Evolutionary conservation across 2,113 vertebrate genomes (phyloP).

Genomic region (Macquaria ambigua): DNA sequence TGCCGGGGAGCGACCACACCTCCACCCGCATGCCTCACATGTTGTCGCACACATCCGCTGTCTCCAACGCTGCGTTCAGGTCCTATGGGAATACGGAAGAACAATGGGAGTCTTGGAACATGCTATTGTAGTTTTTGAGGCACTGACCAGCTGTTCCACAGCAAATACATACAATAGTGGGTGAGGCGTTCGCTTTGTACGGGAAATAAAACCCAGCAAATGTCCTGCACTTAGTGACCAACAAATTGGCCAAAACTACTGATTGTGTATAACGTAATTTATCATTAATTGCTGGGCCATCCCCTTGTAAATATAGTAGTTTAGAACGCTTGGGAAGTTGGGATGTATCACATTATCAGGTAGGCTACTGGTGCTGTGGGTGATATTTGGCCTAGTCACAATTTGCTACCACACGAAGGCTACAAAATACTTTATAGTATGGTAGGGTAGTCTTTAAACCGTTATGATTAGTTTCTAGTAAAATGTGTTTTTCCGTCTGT

Average conservation of each 20-base stretch:
- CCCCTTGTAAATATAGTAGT: background rate
- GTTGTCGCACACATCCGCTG: conserved; percentile 43
- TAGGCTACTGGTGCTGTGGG: background rate
- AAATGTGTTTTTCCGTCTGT: too few species aligned
- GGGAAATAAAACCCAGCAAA: background rate
- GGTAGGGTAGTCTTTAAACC: too few species aligned
- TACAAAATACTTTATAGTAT: background rate
- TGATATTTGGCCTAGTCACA: too few species aligned
- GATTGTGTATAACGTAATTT: background rate
- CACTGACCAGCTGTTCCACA: background rate
- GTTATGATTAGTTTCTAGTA: too few species aligned
- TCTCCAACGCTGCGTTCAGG: conserved; percentile 9
- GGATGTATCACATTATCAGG: too few species aligned
- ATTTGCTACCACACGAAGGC: background rate
- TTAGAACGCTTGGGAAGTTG: too few species aligned
- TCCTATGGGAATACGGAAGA: background rate
- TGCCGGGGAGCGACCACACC: conserved; percentile 40
- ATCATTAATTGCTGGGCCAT: background rate
- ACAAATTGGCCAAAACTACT: background rate
- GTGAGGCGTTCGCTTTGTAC: background rate
- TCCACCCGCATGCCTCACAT: conserved; percentile 44
- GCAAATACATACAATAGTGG: background rate
- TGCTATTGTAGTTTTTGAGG: background rate
- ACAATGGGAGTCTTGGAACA: background rate
- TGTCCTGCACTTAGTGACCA: background rate